Evolutionary conservation across 2,888 invertebrate species (phyloP).

Genomic region (Cabera pusaria): DNA sequence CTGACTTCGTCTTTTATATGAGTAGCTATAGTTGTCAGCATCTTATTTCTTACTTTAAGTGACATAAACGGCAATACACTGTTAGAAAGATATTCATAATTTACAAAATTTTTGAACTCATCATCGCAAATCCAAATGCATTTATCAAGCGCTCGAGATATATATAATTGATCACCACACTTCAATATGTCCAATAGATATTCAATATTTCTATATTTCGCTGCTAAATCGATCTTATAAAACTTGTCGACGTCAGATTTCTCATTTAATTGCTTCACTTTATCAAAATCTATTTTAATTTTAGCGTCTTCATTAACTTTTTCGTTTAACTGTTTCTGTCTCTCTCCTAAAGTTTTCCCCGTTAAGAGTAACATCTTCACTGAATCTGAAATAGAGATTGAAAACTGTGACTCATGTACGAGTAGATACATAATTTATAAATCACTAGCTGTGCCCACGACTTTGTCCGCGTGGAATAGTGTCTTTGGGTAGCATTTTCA

Average conservation of each 20-base stretch:
- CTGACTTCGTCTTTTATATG: conserved; percentile 44
- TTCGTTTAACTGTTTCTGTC: conserved; percentile 47
- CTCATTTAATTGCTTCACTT: conserved; percentile 37
- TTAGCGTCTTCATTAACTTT: conserved; percentile 42
- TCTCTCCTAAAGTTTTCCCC: conserved; percentile 44
- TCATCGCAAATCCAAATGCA: conserved; percentile 51
- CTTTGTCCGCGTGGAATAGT: too few relatives aligned
- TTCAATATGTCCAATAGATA: conserved; percentile 55
- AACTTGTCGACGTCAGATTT: conserved; percentile 53
- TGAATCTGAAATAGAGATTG: conserved; percentile 31
- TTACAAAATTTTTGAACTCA: conserved; percentile 44
- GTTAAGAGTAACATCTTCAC: conserved; percentile 42
- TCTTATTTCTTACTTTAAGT: conserved; percentile 55
- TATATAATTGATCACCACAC: conserved; percentile 52
- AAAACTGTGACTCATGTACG: too few relatives aligned
- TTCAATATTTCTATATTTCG: conserved; percentile 49
- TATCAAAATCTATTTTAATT: conserved; percentile 36
- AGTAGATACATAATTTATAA: too few relatives aligned
- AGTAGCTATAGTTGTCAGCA: conserved; percentile 43
- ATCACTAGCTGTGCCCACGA: too few relatives aligned
- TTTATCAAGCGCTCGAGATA: conserved; percentile 53
- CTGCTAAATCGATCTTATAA: conserved; percentile 62
- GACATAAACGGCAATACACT: conserved; percentile 62
- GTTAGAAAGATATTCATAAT: conserved; percentile 47
- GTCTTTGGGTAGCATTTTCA: too few relatives aligned